Evolutionary conservation across 92 coral and sea anemone genomes (phyloP), one percentile per base, ranked within the genome.

Genomic region (Phenganax stokvisi): DNA sequence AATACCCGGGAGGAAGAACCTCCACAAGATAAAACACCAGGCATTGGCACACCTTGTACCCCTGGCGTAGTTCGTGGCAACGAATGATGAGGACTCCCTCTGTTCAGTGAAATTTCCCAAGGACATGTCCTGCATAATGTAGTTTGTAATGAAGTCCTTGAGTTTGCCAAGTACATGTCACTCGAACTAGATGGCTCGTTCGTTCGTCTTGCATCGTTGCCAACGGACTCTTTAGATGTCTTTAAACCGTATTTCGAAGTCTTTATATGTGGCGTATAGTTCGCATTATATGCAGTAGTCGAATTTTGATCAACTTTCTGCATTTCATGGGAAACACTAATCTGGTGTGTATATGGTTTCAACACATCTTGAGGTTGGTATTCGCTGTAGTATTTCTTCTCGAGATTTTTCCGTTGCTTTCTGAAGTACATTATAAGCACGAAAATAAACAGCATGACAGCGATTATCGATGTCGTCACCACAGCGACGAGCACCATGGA

Each of bases 401-500:
- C 83, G 6, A 79, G 62, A 52, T 79, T 25, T 29, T 79, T 79
- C 16, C 83, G 68, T 79, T 79, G 83, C n/a, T 62, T 63, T 65
- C 83, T 72, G 65, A 74, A 79, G 37, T 62, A 79, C 73, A 64
- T 11, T n/a, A 65, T 65, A 7, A 79, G 20, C 63, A 79, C 63
- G 6, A 52, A 37, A 10, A 79, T 62, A 12, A 65, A 63, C 25
- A 79, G 9, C 37, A 79, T 16, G 13, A 73, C 69, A 9, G 47
- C 73, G 59, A 94, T 87, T 4, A 94, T 88, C 12, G 96, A 84
- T 12, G 84, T 92, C 3, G 88, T 90, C 29, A 92, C 71, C 17
- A 91, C 76, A 12, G 85, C 84, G 56, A 86, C 89, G 16, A 94
- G 87, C 47, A 89, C 90, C 8, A 89, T 63, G n/a, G 98, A 91